A percentile compares a stretch with the other conserved stretches of the same genome.
Conservation (phyloP, 1,140 invertebrate genomes). For the Drosophila repletoides region DNA sequence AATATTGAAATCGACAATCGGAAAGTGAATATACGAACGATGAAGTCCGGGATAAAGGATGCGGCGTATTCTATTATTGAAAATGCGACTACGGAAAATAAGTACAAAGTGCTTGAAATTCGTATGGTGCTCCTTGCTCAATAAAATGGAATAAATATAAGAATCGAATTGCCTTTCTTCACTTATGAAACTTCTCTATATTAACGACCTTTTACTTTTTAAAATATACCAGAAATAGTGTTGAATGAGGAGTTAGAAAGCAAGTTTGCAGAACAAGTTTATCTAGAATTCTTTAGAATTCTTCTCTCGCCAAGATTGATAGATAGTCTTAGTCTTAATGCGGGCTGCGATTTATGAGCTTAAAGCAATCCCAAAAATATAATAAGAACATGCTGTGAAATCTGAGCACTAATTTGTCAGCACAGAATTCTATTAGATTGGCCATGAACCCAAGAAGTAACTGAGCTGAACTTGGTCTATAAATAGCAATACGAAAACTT, state of each 20-base stretch:
- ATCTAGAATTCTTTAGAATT: neutral
- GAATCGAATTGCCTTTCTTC: neutral
- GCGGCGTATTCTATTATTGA: slow-evolving; percentile 30
- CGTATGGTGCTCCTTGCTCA: neutral
- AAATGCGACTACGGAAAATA: slow-evolving; percentile 17
- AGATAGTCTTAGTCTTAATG: slow-evolving; percentile 11
- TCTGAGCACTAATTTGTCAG: slow-evolving; percentile 9
- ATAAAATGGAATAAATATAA: neutral
- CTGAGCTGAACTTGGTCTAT: neutral
- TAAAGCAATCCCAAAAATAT: neutral
- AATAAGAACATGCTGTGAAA: slow-evolving; percentile 26
- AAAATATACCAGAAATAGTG: no score
- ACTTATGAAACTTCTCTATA: no score
- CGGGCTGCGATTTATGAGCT: slow-evolving; percentile 6
- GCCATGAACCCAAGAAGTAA: neutral
- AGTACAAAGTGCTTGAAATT: neutral
- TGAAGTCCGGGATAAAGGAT: slow-evolving; percentile 26
- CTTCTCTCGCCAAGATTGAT: slow-evolving; percentile 13
- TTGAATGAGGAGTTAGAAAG: no score
- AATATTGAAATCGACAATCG: slow-evolving; percentile 35
- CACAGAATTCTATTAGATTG: neutral
- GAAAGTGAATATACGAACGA: slow-evolving; percentile 12
- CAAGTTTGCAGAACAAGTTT: slow-evolving; percentile 16
- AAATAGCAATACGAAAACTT: slow-evolving; percentile 4
- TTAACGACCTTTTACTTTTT: no score